Percentiles rank a stretch among this genome's conserved stretches.
Evolutionary conservation across 2,888 invertebrate genomes (phyloP).

Genomic region (Synanthedon andrenaeformis): DNA sequence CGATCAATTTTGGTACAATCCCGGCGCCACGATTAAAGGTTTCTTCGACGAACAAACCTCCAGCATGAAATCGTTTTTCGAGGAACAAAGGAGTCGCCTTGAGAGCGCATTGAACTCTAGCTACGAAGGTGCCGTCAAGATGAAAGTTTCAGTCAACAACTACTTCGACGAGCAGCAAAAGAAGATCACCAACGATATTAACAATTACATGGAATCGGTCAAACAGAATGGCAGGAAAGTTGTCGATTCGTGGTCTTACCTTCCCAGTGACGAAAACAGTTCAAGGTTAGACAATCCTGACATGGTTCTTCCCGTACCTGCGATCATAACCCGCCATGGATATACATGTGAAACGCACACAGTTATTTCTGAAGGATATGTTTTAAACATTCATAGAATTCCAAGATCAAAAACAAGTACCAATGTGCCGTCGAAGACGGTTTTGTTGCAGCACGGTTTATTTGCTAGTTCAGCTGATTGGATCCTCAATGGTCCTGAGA

Average conservation of each 20-base stretch:
- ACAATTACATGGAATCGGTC: slow-evolving; percentile 32
- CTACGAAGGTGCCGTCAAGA: slow-evolving; percentile 23
- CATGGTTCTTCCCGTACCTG: slow-evolving; percentile 38
- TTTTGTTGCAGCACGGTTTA: slow-evolving; percentile 85
- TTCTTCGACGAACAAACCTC: slow-evolving; percentile 14
- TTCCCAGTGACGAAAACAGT: slow-evolving; percentile 20
- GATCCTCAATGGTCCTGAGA: slow-evolving; percentile 77
- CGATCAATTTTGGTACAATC: neutral
- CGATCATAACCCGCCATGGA: slow-evolving; percentile 62
- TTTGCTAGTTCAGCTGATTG: slow-evolving; percentile 83
- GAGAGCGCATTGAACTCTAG: slow-evolving; percentile 20
- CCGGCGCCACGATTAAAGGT: slow-evolving; percentile 2
- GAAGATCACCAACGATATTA: slow-evolving; percentile 31
- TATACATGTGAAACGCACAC: slow-evolving; percentile 79
- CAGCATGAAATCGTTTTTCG: slow-evolving; percentile 28
- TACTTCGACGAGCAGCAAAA: slow-evolving; percentile 39
- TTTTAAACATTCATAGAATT: slow-evolving; percentile 84
- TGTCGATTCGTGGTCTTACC: slow-evolving; percentile 29
- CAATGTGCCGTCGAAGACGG: slow-evolving; percentile 34
- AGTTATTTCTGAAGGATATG: slow-evolving; percentile 83
- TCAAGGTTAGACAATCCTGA: slow-evolving; percentile 40
- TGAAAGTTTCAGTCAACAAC: slow-evolving; percentile 31
- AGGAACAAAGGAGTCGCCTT: slow-evolving; percentile 18
- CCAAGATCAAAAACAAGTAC: slow-evolving; percentile 60
- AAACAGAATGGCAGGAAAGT: slow-evolving; percentile 31